phyloP scores from a whole-genome alignment of 2,888 invertebrate genomes.

The Enoplolaimus lenunculus region DNA sequence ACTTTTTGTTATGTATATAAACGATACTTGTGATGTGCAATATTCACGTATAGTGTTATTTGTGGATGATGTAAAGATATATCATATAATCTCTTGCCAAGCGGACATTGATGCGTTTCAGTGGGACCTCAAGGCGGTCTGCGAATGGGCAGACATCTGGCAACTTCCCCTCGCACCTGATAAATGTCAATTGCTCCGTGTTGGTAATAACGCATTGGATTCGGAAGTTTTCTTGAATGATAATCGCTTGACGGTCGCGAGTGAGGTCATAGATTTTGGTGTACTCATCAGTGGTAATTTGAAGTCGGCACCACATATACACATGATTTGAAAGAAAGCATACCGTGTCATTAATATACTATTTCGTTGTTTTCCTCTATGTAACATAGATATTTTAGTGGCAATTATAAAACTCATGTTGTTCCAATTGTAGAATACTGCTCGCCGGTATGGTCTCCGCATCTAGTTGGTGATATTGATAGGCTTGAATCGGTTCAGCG shows the following conservation, averaged over 20 bases:
- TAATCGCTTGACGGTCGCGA: not conserved
- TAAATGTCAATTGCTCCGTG: not conserved
- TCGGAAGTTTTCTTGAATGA: not conserved
- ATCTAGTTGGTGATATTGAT: not conserved
- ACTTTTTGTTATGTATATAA: not conserved
- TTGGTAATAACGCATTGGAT: not conserved
- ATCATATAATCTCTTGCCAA: not conserved
- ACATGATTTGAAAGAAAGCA: not conserved
- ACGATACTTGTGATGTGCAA: not conserved
- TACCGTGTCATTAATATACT: not conserved
- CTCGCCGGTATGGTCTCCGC: slow-evolving; percentile 3
- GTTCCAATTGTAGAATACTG: slow-evolving; percentile 8
- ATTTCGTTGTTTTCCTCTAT: not conserved
- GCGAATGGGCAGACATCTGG: not conserved
- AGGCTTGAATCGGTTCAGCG: slow-evolving; percentile 10
- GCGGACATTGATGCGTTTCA: not conserved
- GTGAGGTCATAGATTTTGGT: not conserved
- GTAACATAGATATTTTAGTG: not conserved
- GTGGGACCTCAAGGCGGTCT: not conserved
- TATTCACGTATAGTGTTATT: not conserved
- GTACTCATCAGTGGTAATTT: not conserved
- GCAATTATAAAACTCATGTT: slow-evolving; percentile 10
- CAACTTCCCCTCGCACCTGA: not conserved
- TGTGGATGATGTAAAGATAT: not conserved
- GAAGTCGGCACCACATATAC: not conserved